These are phyloP conservation scores for Gymnothorax reevesii DNA, from an alignment of 2,797 vertebrate species.

Conservation along the genomic window DNA sequence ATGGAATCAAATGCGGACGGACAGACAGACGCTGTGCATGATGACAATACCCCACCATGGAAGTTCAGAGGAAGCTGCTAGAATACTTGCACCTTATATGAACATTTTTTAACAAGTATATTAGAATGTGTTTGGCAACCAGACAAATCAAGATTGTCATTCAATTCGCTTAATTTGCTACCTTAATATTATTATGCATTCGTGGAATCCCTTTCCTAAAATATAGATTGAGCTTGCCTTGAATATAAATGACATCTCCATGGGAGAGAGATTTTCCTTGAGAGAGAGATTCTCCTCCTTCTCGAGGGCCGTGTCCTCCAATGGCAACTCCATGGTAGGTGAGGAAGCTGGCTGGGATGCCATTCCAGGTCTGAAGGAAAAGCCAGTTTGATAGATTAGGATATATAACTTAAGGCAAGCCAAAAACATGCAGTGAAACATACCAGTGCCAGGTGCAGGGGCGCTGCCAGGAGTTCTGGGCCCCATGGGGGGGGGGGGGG, in stretches of 20 bases:
- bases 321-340: not conserved
- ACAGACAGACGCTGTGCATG: too few species aligned
- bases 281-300: conserved; percentile 4
- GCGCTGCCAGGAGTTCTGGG: too few species aligned
- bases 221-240: conserved; percentile 19
- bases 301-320: not conserved
- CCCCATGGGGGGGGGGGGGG: too few species aligned
- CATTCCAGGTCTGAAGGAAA: not conserved
- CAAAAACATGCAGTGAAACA: too few species aligned
- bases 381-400: not conserved
- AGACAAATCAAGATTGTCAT: not conserved
- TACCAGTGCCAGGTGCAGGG: too few species aligned
- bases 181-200: not conserved
- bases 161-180: not conserved
- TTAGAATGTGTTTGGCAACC: not conserved
- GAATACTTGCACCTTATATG: not conserved
- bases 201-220: not conserved
- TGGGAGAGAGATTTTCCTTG: conserved; percentile 7
- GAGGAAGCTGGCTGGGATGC: not conserved
- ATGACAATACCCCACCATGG: not conserved
- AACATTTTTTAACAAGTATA: not conserved
- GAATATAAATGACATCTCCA: conserved; percentile 34
- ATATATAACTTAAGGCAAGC: too few species aligned
- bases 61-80: not conserved
- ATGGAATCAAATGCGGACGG: too few species aligned